These are phyloP conservation scores for Nomada flava DNA, from an alignment of 2,888 invertebrate species.

Conservation along the genomic window DNA sequence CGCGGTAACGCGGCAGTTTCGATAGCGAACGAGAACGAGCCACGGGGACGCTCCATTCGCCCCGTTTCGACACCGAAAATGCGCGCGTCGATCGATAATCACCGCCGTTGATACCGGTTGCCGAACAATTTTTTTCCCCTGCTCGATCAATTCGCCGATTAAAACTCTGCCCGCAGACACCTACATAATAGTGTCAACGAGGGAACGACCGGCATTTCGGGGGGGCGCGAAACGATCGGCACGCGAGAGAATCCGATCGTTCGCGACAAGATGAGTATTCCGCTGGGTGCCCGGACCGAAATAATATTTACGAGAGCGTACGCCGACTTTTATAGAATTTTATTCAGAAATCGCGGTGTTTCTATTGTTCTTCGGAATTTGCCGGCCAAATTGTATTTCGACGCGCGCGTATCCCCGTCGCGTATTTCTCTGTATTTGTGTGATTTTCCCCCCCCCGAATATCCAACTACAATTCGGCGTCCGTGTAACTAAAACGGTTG, in stretches of 20 bases:
- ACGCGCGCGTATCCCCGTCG: constrained; percentile 10
- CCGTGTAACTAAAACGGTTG: constrained; percentile 17
- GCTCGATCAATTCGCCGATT: constrained; percentile 64
- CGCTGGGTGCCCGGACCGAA: constrained; percentile 12
- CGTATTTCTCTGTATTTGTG: constrained; percentile 2
- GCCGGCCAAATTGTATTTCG: constrained; percentile 11
- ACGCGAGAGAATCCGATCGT: constrained; percentile 21
- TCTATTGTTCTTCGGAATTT: constrained; percentile 24
- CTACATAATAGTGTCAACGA: constrained; percentile 49
- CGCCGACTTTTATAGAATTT: constrained; percentile 27
- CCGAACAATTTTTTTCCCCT: constrained; percentile 50
- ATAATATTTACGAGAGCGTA: constrained; percentile 33
- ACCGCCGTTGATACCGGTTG: constrained; percentile 60
- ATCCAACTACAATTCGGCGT: not conserved
- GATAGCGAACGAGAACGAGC: constrained; percentile 60
- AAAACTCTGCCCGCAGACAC: constrained; percentile 56
- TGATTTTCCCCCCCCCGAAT: not conserved
- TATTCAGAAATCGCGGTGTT: constrained; percentile 1
- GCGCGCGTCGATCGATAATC: constrained; percentile 66
- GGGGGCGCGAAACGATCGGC: not conserved
- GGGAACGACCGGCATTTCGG: constrained; percentile 8
- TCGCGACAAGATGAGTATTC: constrained; percentile 53
- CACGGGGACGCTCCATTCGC: constrained; percentile 37
- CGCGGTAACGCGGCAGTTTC: constrained; percentile 64
- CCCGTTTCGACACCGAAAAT: constrained; percentile 52